Percentiles rank a stretch among this genome's conserved stretches.
These are phyloP conservation scores for Apamea anceps DNA, from an alignment of 2,888 invertebrate species.

Conservation along the genomic window DNA sequence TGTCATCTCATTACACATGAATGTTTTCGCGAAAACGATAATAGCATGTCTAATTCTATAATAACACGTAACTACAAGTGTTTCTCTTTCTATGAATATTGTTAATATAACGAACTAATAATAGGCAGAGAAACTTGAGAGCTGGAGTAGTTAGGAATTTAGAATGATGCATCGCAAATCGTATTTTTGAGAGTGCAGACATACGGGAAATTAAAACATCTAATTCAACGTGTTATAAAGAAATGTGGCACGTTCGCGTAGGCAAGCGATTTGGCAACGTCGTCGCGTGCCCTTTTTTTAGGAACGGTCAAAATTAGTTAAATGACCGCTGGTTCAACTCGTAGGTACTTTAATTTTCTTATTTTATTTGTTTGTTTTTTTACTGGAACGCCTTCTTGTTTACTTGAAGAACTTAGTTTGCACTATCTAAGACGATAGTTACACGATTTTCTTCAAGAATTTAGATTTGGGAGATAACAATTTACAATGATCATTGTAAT, in stretches of 20 bases:
- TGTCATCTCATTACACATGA: slow-evolving; percentile 52
- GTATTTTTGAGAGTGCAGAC: slow-evolving; percentile 34
- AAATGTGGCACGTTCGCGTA: not conserved
- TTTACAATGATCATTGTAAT: too few species aligned
- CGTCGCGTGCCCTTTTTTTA: not conserved
- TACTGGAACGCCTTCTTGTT: too few species aligned
- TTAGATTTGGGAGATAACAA: too few species aligned
- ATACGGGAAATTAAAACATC: not conserved
- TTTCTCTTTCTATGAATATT: slow-evolving; percentile 56
- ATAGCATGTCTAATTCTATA: slow-evolving; percentile 62
- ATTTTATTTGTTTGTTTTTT: too few species aligned
- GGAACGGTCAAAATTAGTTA: not conserved
- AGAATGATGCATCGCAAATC: slow-evolving; percentile 38
- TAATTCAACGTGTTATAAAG: not conserved
- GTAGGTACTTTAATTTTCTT: not conserved
- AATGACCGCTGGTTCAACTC: not conserved
- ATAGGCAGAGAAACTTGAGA: slow-evolving; percentile 52
- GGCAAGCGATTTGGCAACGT: not conserved
- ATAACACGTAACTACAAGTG: slow-evolving; percentile 56
- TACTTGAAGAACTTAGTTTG: not conserved
- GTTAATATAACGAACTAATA: slow-evolving; percentile 61
- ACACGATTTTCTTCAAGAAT: not conserved
- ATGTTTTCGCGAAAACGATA: slow-evolving; percentile 49
- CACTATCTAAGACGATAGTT: not conserved
- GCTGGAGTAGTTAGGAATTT: slow-evolving; percentile 39